Evolutionary conservation across 2,888 invertebrate species (phyloP), one percentile per base, ranked within the genome.

Genomic region (Cerastis leucographa): DNA sequence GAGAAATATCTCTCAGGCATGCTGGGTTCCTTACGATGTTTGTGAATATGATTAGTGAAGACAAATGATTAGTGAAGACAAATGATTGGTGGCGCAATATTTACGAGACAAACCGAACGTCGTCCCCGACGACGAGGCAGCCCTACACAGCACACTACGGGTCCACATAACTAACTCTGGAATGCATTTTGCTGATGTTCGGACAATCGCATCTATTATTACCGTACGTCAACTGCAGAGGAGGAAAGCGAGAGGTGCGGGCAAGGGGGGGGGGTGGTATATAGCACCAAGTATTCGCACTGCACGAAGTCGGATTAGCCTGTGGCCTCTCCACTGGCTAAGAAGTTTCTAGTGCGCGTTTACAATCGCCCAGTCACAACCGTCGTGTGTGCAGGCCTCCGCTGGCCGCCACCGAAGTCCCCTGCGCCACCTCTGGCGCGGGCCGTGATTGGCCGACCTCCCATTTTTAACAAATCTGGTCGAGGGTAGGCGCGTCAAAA

Each of bases 171-270:
- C 49, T 40, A 44, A 44, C 49, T 44, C 35, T 44, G 62, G 40
- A 67, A 62, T 79, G 80, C 73, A 79, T 42, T 79, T 80, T 51
- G 67, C n/a, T 59, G 62, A 79, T 56, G 35, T 64, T 68, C 54
- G 44, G 56, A 68, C 64, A 49, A 35, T 68, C 25, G 74, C 62
- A 44, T 80, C 49, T 74, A 68, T 78, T 71, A 66, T 66, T 44
- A n/a, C 54, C 44, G 54, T 9, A 29, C 40, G 54, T 25, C n/a
- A 29, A 59, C 29, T 29, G 29, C 59, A 29, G 59, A 59, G 29
- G 17, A 29, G 17, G 29, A 19, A 59, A 35, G 44, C 25, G 25
- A 56, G 25, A 25, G 0, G 12, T 9, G 40, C 19, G 46, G 8
- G 17, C 7, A 35, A 35, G 35, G 35, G 49, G 40, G 40, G 11